phyloP scores from a whole-genome alignment of 2,113 vertebrate species.

The Sinocyclocheilus grahami region DNA sequence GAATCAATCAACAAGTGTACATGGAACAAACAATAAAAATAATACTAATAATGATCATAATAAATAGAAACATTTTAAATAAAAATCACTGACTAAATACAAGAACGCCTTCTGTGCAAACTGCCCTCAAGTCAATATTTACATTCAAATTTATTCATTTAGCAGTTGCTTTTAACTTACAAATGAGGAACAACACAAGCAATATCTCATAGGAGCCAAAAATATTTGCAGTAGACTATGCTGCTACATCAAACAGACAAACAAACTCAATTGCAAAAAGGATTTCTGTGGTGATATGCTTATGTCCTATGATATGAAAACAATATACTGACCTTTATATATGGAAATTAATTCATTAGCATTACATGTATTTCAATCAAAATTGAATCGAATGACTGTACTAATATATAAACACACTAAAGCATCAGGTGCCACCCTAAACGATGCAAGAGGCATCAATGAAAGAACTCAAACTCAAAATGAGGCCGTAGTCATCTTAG shows the following conservation, averaged over 20 bases:
- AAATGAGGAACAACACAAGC: neutral
- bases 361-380: neutral
- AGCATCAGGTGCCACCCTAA: constrained; percentile 61
- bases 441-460: constrained; percentile 55
- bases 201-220: neutral
- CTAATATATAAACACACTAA: neutral
- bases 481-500: constrained; percentile 41
- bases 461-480: constrained; percentile 50
- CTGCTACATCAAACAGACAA: neutral
- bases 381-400: neutral
- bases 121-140: neutral
- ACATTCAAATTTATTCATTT: neutral
- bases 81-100: neutral
- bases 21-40: neutral
- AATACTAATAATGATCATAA: neutral
- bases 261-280: neutral
- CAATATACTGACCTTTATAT: neutral
- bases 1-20: too few relatives aligned
- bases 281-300: neutral
- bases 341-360: neutral
- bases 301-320: neutral
- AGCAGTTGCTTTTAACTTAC: neutral
- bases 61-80: neutral
- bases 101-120: neutral
- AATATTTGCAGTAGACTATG: neutral